These are phyloP conservation scores for Rhinoptilus africanus DNA, from an alignment of 2,113 vertebrate species.

Conservation along the genomic window DNA sequence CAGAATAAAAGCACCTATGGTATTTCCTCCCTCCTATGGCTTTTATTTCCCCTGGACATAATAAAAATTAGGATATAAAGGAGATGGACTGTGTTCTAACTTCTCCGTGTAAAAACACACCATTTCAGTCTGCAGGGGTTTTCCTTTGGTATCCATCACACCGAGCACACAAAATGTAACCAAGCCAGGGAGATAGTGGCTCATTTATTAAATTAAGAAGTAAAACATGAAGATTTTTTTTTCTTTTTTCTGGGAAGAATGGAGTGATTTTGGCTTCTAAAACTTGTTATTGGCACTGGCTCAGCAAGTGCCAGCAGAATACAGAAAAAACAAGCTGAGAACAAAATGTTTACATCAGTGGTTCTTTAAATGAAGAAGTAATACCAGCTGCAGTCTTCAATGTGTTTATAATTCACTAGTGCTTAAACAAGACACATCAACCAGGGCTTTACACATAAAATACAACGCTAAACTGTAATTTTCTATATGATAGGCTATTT, in stretches of 20 bases:
- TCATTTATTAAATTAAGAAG: not conserved
- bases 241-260: not conserved
- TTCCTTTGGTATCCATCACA: not conserved
- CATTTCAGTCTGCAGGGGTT: not conserved
- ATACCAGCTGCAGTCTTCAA: not conserved
- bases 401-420: not conserved
- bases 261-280: not conserved
- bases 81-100: not conserved
- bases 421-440: not conserved
- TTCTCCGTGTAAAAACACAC: not conserved
- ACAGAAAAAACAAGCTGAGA: not conserved
- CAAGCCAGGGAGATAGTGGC: not conserved
- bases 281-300: not conserved
- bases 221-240: not conserved
- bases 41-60: not conserved
- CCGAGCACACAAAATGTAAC: not conserved
- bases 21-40: not conserved
- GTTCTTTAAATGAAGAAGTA: not conserved
- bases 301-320: not conserved
- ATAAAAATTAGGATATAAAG: not conserved
- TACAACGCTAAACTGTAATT: not conserved
- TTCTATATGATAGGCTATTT: not conserved
- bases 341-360: not conserved
- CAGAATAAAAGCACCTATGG: not conserved
- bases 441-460: not conserved